Evolutionary conservation across 1,140 invertebrate genomes (phyloP).

Genomic region (Sitobion miscanthi): DNA sequence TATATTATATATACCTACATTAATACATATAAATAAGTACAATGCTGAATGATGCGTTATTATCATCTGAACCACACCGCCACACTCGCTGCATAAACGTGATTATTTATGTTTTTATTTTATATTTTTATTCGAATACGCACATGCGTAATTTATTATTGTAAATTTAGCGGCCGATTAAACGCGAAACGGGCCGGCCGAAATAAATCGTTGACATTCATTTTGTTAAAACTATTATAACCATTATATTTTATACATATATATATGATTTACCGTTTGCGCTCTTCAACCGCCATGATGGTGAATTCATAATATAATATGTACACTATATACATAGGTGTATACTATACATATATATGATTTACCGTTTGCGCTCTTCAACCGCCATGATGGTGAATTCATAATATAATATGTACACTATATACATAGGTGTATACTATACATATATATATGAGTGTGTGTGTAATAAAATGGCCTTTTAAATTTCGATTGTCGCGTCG

Average conservation of each 20-base stretch:
- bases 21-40: no score
- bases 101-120: slow-evolving; percentile 36
- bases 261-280: neutral
- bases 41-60: neutral
- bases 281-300: neutral
- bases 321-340: neutral
- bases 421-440: neutral
- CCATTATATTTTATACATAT: neutral
- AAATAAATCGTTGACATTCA: slow-evolving; percentile 32
- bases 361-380: neutral
- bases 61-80: neutral
- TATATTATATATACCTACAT: no score
- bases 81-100: neutral
- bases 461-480: neutral
- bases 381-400: neutral
- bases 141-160: neutral
- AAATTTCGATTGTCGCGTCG: slow-evolving; percentile 15
- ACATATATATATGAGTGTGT: no score
- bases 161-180: neutral
- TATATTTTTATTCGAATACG: neutral
- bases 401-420: neutral
- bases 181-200: slow-evolving; percentile 6
- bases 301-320: slow-evolving; percentile 1
- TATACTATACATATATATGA: neutral
- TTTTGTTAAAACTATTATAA: slow-evolving; percentile 35